These are phyloP conservation scores for Cotesia typhae DNA, from an alignment of 1,140 invertebrate genomes.

Conservation along the genomic window DNA sequence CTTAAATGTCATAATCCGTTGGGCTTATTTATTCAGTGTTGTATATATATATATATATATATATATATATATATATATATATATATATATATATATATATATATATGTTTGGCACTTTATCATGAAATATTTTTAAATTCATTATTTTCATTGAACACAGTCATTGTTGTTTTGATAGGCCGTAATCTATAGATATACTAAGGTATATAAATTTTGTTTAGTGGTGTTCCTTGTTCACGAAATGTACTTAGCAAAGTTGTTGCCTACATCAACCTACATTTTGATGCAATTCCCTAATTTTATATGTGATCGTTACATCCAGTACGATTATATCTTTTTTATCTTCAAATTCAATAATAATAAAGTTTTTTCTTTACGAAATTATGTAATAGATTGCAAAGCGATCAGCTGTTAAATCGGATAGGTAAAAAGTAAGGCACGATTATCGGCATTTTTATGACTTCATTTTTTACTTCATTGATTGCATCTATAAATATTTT, in stretches of 20 bases:
- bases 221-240: slow-evolving; percentile 31
- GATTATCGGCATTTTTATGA: slow-evolving; percentile 34
- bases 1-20: too few species aligned
- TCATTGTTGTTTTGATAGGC: too few species aligned
- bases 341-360: not conserved
- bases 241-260: slow-evolving; percentile 28
- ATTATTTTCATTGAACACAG: too few species aligned
- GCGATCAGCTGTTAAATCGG: slow-evolving; percentile 29
- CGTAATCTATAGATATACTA: not conserved
- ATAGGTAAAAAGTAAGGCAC: slow-evolving; percentile 28
- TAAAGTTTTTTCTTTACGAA: not conserved
- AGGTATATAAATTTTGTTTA: slow-evolving; percentile 10
- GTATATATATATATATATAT: too few species aligned
- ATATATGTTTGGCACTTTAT: not conserved
- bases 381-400: slow-evolving; percentile 5
- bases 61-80: not conserved
- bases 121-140: not conserved
- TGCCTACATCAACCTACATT: slow-evolving; percentile 5
- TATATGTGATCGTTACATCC: not conserved
- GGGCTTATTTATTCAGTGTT: too few species aligned
- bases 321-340: not conserved
- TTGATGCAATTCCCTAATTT: not conserved
- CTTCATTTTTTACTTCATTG: slow-evolving; percentile 29
- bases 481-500: slow-evolving; percentile 7
- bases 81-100: too few species aligned